phyloP scores from a whole-genome alignment of 2,888 invertebrate species.

The Ennomos fuscantarius region DNA sequence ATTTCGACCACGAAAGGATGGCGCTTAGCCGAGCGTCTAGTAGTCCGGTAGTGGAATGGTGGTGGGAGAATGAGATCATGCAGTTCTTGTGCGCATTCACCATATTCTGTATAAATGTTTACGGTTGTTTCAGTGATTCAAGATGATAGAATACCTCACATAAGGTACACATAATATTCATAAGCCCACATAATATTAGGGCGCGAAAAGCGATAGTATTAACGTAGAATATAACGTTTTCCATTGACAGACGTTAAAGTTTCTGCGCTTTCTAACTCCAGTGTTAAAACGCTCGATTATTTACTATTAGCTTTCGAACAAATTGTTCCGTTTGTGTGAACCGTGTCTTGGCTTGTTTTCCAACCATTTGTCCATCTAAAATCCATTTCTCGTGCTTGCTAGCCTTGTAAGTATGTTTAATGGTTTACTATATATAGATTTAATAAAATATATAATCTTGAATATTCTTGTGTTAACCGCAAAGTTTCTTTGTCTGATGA shows the following conservation, averaged over 20 bases:
- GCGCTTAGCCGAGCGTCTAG: too few relatives aligned
- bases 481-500: slow-evolving; percentile 18
- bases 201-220: neutral
- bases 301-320: slow-evolving; percentile 58
- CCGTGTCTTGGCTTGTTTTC: slow-evolving; percentile 34
- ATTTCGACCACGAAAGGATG: too few relatives aligned
- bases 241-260: slow-evolving; percentile 40
- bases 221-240: slow-evolving; percentile 24
- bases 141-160: neutral
- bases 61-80: too few relatives aligned
- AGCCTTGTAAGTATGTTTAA: neutral
- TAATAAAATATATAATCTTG: too few relatives aligned
- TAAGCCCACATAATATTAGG: too few relatives aligned
- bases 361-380: slow-evolving; percentile 11
- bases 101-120: neutral
- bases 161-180: slow-evolving; percentile 12
- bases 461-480: too few relatives aligned
- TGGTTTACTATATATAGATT: too few relatives aligned
- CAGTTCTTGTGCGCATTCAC: too few relatives aligned
- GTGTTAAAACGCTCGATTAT: slow-evolving; percentile 46
- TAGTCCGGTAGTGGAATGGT: too few relatives aligned
- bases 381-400: slow-evolving; percentile 1
- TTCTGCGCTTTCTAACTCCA: slow-evolving; percentile 46
- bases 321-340: slow-evolving; percentile 44
- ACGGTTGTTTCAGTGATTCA: neutral